Percentiles rank a stretch among this genome's conserved stretches.
These are phyloP conservation scores for Drosophila maculinotata DNA, from an alignment of 2,888 invertebrate genomes.

Conservation along the genomic window DNA sequence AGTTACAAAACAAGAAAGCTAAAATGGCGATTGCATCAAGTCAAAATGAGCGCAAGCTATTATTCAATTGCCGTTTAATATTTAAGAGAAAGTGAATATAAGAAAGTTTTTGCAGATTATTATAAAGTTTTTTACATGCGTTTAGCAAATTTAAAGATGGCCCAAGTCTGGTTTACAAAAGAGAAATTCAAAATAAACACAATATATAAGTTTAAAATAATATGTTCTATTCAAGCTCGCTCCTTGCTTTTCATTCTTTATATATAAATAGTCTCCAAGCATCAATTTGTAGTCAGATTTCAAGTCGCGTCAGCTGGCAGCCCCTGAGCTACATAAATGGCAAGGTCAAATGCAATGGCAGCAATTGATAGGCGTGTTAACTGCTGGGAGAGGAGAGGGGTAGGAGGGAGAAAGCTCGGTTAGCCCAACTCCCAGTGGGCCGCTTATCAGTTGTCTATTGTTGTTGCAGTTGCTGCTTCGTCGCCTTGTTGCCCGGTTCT, in stretches of 20 bases:
- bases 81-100: no score
- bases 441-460: slow-evolving; percentile 14
- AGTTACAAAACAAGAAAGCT: slow-evolving; percentile 42
- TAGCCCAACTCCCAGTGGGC: neutral
- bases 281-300: neutral
- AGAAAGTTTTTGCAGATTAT: no score
- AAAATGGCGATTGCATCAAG: slow-evolving; percentile 40
- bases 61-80: neutral
- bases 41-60: slow-evolving; percentile 20
- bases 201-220: no score
- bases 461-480: slow-evolving; percentile 29
- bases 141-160: no score
- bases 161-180: no score
- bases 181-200: no score
- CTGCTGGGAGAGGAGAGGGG: neutral
- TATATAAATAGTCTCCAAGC: neutral
- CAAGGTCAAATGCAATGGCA: slow-evolving; percentile 7
- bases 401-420: neutral
- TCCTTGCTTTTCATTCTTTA: no score
- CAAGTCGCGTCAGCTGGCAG: neutral
- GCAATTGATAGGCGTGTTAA: slow-evolving; percentile 1
- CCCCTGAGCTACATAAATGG: neutral
- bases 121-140: no score
- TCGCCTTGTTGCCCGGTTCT: slow-evolving; percentile 31
- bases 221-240: no score